Conservation (phyloP, 2,113 vertebrate genomes). For the Carollia perspicillata region DNA sequence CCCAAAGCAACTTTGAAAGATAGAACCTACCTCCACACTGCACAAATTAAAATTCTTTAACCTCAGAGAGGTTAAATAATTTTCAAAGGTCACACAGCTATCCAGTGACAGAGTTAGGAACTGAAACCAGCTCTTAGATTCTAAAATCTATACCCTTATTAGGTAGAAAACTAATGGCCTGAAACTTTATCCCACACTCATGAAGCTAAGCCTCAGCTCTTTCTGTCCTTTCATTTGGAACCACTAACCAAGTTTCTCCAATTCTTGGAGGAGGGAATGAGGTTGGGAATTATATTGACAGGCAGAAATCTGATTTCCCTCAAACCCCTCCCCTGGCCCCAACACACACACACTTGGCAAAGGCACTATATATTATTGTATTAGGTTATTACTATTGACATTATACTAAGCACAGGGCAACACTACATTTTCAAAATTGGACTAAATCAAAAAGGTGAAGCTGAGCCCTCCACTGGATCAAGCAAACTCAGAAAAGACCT, state of each 20-base stretch:
- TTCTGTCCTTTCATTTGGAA: neutral
- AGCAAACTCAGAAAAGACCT: neutral
- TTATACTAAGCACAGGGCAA: neutral
- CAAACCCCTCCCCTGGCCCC: neutral
- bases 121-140: neutral
- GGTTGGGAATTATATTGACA: neutral
- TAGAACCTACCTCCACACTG: neutral
- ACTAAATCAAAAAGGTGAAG: neutral
- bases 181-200: neutral
- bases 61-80: neutral
- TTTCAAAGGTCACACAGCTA: neutral
- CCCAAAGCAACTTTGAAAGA: neutral
- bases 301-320: neutral
- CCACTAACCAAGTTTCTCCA: neutral
- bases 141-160: neutral
- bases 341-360: neutral
- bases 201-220: neutral
- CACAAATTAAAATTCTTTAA: neutral
- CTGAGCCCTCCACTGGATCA: neutral
- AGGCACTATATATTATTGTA: neutral
- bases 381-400: neutral
- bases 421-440: neutral
- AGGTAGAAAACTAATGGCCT: neutral
- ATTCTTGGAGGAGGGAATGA: neutral
- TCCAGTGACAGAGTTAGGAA: neutral